phyloP scores from a whole-genome alignment of 1,140 invertebrate species.

The Ceratina japonica region DNA sequence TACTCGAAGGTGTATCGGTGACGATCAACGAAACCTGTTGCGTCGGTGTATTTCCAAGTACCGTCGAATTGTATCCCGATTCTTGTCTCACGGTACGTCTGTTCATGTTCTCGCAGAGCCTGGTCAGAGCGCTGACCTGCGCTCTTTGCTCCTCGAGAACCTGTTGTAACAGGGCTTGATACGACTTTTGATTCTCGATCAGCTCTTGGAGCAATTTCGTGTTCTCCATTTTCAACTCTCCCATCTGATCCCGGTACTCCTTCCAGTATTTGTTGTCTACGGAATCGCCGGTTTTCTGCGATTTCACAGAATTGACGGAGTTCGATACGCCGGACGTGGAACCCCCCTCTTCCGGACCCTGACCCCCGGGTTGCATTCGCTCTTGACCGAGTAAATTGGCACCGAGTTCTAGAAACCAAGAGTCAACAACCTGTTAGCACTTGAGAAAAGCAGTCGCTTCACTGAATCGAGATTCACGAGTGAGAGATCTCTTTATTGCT shows the following conservation, averaged over 20 bases:
- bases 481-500: slow-evolving; percentile 51
- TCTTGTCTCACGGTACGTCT: slow-evolving; percentile 64
- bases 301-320: slow-evolving; percentile 84
- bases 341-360: slow-evolving; percentile 80
- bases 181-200: slow-evolving; percentile 85
- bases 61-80: slow-evolving; percentile 64
- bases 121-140: slow-evolving; percentile 78
- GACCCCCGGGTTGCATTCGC: slow-evolving; percentile 76
- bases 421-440: slow-evolving; percentile 21
- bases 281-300: slow-evolving; percentile 79
- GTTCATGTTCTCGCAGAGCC: slow-evolving; percentile 76
- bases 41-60: slow-evolving; percentile 52
- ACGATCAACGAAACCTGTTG: slow-evolving; percentile 64
- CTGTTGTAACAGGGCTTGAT: slow-evolving; percentile 85
- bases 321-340: slow-evolving; percentile 84
- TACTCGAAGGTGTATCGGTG: slow-evolving; percentile 64
- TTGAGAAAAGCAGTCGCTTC: slow-evolving; percentile 28
- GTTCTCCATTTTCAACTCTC: slow-evolving; percentile 79
- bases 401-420: slow-evolving; percentile 85
- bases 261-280: slow-evolving; percentile 78
- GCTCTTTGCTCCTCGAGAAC: slow-evolving; percentile 86
- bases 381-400: slow-evolving; percentile 89
- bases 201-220: slow-evolving; percentile 81
- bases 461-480: slow-evolving; percentile 44
- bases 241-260: slow-evolving; percentile 80